Base-by-base conservation (phyloP, 2,113 vertebrate genomes). In the Hipposideros armiger region DNA sequence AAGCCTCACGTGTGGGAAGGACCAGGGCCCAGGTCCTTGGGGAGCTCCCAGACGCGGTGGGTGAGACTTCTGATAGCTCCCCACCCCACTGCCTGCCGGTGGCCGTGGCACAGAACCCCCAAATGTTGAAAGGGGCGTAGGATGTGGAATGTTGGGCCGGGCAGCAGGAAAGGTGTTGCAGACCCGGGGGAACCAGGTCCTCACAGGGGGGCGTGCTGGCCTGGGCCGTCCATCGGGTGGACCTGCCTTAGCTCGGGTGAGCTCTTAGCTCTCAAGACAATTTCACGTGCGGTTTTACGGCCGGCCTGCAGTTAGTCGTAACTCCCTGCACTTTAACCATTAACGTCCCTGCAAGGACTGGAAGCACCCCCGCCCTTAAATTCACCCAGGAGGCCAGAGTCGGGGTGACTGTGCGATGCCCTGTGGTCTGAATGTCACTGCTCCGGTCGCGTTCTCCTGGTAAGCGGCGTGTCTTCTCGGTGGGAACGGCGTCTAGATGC, bases 141-240 rank as follows among this genome's bases (percentile, higher is more conserved):
- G 11, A 32, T 13, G 24, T 13, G n/a, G 40, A n/a, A 28, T 76
- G 50, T 40, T 26, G 16, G 13, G n/a, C 14, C 2, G 14, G 1
- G 28, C 24, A n/a, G 54, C 30, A 22, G 84, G 88, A 66, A 30
- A n/a, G n/a, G 10, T 1, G 6, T 9, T 20, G 22, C 22, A 60
- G 58, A 4, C 22, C 70, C 81, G 10, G 72, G 36, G 89, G 20
- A 54, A 56, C 73, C 11, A 13, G 42, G 32, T 19, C 54, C 50
- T 54, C 9, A 4, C 24, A 16, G 54, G 58, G 36, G 8, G 7
- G 8, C 2, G 10, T 1, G 22, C 19, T 56, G 45, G 2, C 22
- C 2, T 11, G 60, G 17, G 0, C 2, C 7, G 3, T 13, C 30
- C 26, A 0, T 19, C 3, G 4, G 20, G 67, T 11, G 13, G 78